Base-by-base conservation (phyloP, 2,888 invertebrate species). In the Ischnus inquisitorius region DNA sequence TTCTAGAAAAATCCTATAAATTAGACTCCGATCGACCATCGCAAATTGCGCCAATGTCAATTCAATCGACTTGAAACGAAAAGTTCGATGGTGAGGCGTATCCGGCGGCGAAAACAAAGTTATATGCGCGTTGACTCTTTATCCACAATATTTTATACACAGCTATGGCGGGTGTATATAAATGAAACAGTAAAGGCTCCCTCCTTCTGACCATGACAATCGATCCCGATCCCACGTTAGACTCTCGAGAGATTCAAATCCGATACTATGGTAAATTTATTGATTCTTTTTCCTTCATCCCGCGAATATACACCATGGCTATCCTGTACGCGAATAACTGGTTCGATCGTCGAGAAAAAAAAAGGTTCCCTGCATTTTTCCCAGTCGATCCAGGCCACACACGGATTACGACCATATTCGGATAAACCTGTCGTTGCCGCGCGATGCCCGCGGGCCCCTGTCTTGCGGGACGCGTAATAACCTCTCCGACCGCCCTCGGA, bases 361-460 rank as follows among this genome's bases (percentile, higher is more conserved):
- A 76, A 69, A 77, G 10, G 3, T 54, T 64, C 39, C 72, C 67
- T 71, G 79, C 69, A 84, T 80, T 87, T 87, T 86, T 84, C 79
- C 79, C 83, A 78, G 54, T 79, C 83, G 86, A 88, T 88, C 78
- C 87, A 87, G 89, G 87, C 86, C 88, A 88, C 87, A 88, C 86
- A 85, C 85, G 81, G 86, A 88, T 87, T 84, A 74, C 84, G 86
- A 81, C 86, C 88, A 87, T 89, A 88, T 87, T 88, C 80, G 88
- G 86, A 85, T 79, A 86, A 88, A 86, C 86, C 81, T 87, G 88
- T 87, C 85, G 85, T 75, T 82, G 79, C 82, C 82, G 46, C 39
- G 48, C 77, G 71, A 54, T 34, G 62, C 62, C 12, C 34, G 65
- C 54, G 71, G 48, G 60, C 28, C 19, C 65, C 62, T 65, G 28